Percentiles rank a stretch among this genome's conserved stretches.
Conservation (phyloP, 2,797 vertebrate species). For the Chaunax sp. region DNA sequence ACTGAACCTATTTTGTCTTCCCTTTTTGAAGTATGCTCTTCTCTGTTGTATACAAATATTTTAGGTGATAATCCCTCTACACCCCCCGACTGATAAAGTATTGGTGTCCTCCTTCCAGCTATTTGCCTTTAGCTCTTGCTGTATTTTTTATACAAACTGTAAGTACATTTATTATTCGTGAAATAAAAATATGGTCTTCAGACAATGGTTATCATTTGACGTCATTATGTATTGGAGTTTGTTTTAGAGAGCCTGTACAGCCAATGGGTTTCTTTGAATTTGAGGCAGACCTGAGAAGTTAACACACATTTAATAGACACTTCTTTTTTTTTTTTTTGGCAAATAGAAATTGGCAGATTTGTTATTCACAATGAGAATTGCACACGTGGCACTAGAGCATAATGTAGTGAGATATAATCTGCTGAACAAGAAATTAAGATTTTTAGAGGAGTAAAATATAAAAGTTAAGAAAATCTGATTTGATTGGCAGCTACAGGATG, state of each 20-base stretch:
- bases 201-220: slow-evolving; percentile 19
- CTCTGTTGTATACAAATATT: slow-evolving; percentile 46
- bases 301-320: background rate
- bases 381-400: too few relatives aligned
- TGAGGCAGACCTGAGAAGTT: too few relatives aligned
- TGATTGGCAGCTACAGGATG: too few relatives aligned
- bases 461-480: too few relatives aligned
- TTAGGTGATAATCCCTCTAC: slow-evolving; percentile 44
- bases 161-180: slow-evolving; percentile 88
- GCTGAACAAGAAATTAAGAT: too few relatives aligned
- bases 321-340: too few relatives aligned
- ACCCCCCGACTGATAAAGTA: slow-evolving; percentile 38
- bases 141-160: slow-evolving; percentile 89
- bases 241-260: background rate
- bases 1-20: slow-evolving; percentile 27
- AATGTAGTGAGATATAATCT: too few relatives aligned
- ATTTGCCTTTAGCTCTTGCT: slow-evolving; percentile 81
- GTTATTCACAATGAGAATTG: too few relatives aligned
- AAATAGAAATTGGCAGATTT: too few relatives aligned
- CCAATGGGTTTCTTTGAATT: background rate
- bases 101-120: slow-evolving; percentile 55
- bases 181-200: slow-evolving; percentile 80
- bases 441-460: too few relatives aligned
- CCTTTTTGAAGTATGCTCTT: slow-evolving; percentile 24
- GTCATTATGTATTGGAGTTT: background rate